Percentiles rank a stretch among this genome's conserved stretches.
Conservation (phyloP, 2,797 vertebrate genomes). For the Argentina silus region DNA sequence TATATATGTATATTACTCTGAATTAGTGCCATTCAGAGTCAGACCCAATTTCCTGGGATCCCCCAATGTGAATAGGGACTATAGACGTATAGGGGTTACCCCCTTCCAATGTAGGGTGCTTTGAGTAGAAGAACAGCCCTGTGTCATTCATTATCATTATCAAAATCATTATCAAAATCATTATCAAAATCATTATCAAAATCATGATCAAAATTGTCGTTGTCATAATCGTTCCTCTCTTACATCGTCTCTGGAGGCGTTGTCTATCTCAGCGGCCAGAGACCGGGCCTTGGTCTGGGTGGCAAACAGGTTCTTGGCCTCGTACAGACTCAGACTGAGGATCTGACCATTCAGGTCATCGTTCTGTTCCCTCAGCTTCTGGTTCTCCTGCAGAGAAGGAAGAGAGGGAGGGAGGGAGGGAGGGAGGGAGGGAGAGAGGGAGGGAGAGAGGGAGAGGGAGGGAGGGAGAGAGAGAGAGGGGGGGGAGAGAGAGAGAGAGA, state of each 20-base stretch:
- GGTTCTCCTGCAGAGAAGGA: slow-evolving; percentile 43
- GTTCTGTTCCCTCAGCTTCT: slow-evolving; percentile 94
- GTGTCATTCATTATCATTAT: too few relatives aligned
- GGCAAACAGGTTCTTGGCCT: slow-evolving; percentile 94
- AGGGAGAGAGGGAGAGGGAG: not conserved
- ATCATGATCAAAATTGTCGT: too few relatives aligned
- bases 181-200: too few relatives aligned
- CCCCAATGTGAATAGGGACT: too few relatives aligned
- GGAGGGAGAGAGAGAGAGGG: not conserved
- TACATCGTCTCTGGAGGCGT: slow-evolving; percentile 95
- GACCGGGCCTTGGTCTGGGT: slow-evolving; percentile 96
- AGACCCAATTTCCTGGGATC: too few relatives aligned
- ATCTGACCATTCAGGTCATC: slow-evolving; percentile 97
- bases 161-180: too few relatives aligned
- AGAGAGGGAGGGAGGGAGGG: not conserved
- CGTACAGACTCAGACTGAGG: slow-evolving; percentile 94
- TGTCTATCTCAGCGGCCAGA: slow-evolving; percentile 96
- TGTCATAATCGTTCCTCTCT: not conserved
- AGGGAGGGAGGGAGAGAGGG: not conserved
- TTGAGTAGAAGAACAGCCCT: too few relatives aligned
- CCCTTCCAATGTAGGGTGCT: too few relatives aligned
- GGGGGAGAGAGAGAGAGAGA: not conserved
- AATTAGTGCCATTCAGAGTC: too few relatives aligned
- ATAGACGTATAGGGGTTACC: too few relatives aligned
- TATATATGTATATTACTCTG: too few relatives aligned